Conservation (phyloP, 2,888 invertebrate species). For the Osmoderma eremita region DNA sequence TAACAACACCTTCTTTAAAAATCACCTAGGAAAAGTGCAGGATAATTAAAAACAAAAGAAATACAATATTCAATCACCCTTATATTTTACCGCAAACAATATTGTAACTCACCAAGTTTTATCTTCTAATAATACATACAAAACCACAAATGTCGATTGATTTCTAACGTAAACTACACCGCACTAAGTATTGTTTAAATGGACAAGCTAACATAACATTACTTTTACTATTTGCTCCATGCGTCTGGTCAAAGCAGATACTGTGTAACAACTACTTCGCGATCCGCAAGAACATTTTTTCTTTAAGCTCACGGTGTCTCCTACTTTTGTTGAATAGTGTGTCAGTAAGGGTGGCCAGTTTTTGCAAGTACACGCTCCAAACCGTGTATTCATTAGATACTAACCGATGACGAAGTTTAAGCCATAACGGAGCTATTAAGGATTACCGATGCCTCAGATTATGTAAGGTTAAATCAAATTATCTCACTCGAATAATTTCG, state of each 20-base stretch:
- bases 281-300: constrained; percentile 15
- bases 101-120: too few species aligned
- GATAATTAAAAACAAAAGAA: too few species aligned
- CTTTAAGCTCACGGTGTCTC: constrained; percentile 28
- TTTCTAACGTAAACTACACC: too few species aligned
- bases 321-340: constrained; percentile 17
- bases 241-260: constrained; percentile 7
- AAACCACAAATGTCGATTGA: too few species aligned
- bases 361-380: background rate
- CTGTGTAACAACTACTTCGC: constrained; percentile 14
- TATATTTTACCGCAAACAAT: too few species aligned
- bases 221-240: background rate
- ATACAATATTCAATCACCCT: too few species aligned
- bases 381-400: background rate
- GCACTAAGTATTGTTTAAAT: background rate
- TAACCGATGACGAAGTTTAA: background rate
- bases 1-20: too few species aligned
- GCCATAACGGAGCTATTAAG: constrained; percentile 2
- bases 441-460: constrained; percentile 13
- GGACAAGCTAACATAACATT: background rate
- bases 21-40: too few species aligned
- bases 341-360: constrained; percentile 1
- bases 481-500: constrained; percentile 32
- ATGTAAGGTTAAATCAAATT: constrained; percentile 23
- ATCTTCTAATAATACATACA: too few species aligned